Percentiles rank a stretch among this genome's conserved stretches.
Conservation (phyloP, 2,888 invertebrate genomes). For the Cenopis cana region DNA sequence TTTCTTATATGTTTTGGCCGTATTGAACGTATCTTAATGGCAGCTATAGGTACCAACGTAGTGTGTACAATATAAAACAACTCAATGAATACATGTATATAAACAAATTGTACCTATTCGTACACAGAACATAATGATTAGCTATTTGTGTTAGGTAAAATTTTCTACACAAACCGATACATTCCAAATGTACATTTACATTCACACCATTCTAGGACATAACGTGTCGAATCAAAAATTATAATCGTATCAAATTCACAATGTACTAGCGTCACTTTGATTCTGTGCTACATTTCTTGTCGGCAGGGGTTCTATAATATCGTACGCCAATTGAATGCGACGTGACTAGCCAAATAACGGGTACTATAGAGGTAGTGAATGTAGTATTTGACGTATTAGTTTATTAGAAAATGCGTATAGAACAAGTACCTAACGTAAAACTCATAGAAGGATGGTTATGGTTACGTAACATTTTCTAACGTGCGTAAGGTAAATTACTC, state of each 20-base stretch:
- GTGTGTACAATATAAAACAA: no score
- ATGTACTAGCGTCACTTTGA: not conserved
- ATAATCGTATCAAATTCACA: not conserved
- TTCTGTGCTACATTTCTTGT: not conserved
- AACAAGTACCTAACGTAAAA: no score
- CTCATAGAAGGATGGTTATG: no score
- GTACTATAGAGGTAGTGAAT: not conserved
- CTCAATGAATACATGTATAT: no score
- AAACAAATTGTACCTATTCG: not conserved
- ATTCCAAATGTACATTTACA: not conserved
- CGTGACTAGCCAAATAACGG: constrained; percentile 29
- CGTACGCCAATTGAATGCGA: not conserved
- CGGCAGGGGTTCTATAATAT: not conserved
- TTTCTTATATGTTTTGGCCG: no score
- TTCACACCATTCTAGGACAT: not conserved
- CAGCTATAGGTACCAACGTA: no score
- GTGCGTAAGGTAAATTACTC: no score
- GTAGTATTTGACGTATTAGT: not conserved
- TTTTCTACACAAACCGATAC: not conserved
- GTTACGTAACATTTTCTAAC: no score
- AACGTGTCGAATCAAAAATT: not conserved
- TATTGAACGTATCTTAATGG: no score
- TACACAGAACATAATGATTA: not conserved
- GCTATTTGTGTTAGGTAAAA: not conserved
- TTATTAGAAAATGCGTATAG: no score